Percentiles rank a stretch among this genome's conserved stretches.
These are phyloP conservation scores for Drosophila kikkawai DNA, from an alignment of 1,140 invertebrate species.

Conservation along the genomic window DNA sequence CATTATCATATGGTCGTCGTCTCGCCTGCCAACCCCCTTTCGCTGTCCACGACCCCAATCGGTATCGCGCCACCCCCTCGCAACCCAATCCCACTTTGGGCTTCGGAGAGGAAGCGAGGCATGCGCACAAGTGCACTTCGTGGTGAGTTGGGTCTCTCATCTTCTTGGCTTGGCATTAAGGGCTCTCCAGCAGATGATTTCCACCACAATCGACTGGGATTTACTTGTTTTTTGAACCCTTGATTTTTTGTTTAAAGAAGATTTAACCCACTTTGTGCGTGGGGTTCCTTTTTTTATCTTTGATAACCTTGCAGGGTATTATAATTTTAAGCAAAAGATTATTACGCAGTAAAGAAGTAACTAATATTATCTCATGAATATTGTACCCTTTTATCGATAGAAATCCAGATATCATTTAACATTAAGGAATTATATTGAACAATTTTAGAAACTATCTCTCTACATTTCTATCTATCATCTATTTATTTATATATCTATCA, in stretches of 20 bases:
- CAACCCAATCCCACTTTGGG: constrained; percentile 22
- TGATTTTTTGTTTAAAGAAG: constrained; percentile 8
- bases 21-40: constrained; percentile 54
- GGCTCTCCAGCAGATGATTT: constrained; percentile 12
- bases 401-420: no score
- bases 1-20: constrained; percentile 76
- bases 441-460: no score
- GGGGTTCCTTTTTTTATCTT: background rate
- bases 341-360: no score
- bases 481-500: no score
- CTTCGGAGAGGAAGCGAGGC: constrained; percentile 23
- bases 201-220: constrained; percentile 10
- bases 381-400: no score
- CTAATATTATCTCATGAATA: no score
- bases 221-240: constrained; percentile 18
- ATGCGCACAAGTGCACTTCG: constrained; percentile 76
- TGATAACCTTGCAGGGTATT: no score
- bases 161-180: constrained; percentile 16
- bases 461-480: no score
- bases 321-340: no score
- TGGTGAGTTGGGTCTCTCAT: constrained; percentile 51
- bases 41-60: constrained; percentile 11
- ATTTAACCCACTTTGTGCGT: background rate
- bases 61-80: constrained; percentile 23
- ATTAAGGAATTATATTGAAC: no score